Evolutionary conservation across 2,888 invertebrate species (phyloP).

Genomic region (Marronus borbonicus): DNA sequence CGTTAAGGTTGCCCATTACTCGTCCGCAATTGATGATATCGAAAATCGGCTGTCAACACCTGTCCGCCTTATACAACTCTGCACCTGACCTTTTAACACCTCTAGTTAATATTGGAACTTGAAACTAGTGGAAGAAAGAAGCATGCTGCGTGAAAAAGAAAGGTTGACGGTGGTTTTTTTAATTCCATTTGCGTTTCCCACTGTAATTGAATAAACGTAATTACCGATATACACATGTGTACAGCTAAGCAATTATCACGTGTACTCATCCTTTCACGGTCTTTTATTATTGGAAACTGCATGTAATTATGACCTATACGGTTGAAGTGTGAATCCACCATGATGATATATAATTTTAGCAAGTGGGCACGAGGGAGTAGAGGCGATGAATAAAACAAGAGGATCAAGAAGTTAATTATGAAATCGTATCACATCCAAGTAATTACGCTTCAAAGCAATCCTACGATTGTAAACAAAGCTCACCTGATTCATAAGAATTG

Average conservation of each 20-base stretch:
- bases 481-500: too few relatives aligned
- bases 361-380: too few relatives aligned
- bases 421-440: too few relatives aligned
- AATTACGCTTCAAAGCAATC: too few relatives aligned
- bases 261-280: not conserved
- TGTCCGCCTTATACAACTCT: not conserved
- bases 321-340: not conserved
- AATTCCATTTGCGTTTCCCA: not conserved
- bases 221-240: not conserved
- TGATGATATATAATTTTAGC: too few relatives aligned
- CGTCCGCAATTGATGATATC: constrained; percentile 17
- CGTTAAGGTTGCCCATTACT: not conserved
- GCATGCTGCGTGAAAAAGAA: not conserved
- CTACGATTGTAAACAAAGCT: too few relatives aligned
- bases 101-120: too few relatives aligned
- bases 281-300: constrained; percentile 7
- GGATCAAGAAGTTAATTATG: too few relatives aligned
- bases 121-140: not conserved
- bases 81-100: constrained; percentile 2
- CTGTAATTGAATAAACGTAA: constrained; percentile 1
- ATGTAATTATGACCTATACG: not conserved
- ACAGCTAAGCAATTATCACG: not conserved
- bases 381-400: too few relatives aligned
- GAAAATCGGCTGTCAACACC: constrained; percentile 4
- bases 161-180: not conserved